Conservation (phyloP, 2,888 invertebrate species). For the Trissolcus japonicus region DNA sequence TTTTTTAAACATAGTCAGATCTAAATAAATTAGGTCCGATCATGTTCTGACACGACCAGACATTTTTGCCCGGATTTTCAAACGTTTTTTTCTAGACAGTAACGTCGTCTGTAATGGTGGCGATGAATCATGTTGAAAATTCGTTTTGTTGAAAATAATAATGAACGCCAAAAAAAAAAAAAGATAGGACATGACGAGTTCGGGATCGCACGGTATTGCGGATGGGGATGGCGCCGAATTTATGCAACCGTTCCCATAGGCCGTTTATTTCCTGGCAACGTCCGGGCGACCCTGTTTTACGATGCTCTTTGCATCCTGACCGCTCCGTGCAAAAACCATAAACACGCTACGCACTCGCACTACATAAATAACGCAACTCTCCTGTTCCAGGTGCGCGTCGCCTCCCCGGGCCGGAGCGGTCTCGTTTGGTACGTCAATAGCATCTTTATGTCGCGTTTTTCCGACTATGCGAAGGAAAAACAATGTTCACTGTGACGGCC, state of each 20-base stretch:
- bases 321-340: constrained; percentile 65
- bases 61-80: no score
- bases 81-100: no score
- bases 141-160: constrained; percentile 5
- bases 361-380: constrained; percentile 68
- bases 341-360: constrained; percentile 67
- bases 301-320: constrained; percentile 67
- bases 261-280: constrained; percentile 67
- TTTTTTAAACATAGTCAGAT: no score
- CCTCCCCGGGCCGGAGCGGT: constrained; percentile 2
- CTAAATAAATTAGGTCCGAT: no score
- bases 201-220: constrained; percentile 31
- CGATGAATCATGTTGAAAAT: no score
- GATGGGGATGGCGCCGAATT: constrained; percentile 40
- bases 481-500: constrained; percentile 4
- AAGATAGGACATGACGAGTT: constrained; percentile 20
- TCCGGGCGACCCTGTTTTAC: constrained; percentile 65
- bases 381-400: constrained; percentile 40
- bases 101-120: no score
- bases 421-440: constrained; percentile 22
- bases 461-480: constrained; percentile 6
- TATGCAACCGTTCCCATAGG: constrained; percentile 61
- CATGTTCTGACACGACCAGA: no score
- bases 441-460: constrained; percentile 37
- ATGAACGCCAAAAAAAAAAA: constrained; percentile 7